Percentiles rank a stretch among this genome's conserved stretches.
Evolutionary conservation across 2,113 vertebrate genomes (phyloP).

Genomic region (Origma solitaria): DNA sequence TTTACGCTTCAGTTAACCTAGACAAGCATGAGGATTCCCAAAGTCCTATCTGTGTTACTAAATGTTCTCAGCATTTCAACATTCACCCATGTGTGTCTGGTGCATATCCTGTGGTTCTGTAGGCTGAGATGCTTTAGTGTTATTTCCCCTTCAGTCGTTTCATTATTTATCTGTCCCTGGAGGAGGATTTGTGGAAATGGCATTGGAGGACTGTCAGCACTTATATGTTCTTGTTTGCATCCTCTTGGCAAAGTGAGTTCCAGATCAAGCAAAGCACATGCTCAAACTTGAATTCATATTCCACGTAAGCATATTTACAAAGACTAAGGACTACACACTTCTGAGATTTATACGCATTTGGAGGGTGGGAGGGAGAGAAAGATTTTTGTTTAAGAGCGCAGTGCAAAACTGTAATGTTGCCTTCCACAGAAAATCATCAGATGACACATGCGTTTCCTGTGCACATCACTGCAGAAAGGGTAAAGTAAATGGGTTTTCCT

Average conservation of each 20-base stretch:
- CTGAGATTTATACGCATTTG: neutral
- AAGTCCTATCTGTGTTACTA: neutral
- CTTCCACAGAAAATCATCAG: neutral
- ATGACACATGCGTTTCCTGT: neutral
- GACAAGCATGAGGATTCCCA: slow-evolving; percentile 8
- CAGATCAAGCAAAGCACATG: slow-evolving; percentile 11
- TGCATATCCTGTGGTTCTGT: slow-evolving; percentile 12
- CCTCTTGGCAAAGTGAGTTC: slow-evolving; percentile 42
- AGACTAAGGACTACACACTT: neutral
- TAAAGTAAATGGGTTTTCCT: neutral
- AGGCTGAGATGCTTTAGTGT: neutral
- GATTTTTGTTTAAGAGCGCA: neutral
- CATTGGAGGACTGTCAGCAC: slow-evolving; percentile 37
- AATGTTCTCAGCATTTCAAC: slow-evolving; percentile 32
- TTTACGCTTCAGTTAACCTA: neutral
- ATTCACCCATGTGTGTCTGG: slow-evolving; percentile 16
- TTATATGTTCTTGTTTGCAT: slow-evolving; percentile 27
- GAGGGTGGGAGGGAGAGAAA: neutral
- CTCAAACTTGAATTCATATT: neutral
- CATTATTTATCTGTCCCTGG: slow-evolving; percentile 50
- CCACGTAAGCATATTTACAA: neutral
- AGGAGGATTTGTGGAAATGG: slow-evolving; percentile 22
- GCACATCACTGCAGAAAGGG: neutral
- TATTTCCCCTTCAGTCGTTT: neutral
- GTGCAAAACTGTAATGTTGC: neutral